phyloP scores from a whole-genome alignment of 2,113 vertebrate genomes.

The Catharus minimus region DNA sequence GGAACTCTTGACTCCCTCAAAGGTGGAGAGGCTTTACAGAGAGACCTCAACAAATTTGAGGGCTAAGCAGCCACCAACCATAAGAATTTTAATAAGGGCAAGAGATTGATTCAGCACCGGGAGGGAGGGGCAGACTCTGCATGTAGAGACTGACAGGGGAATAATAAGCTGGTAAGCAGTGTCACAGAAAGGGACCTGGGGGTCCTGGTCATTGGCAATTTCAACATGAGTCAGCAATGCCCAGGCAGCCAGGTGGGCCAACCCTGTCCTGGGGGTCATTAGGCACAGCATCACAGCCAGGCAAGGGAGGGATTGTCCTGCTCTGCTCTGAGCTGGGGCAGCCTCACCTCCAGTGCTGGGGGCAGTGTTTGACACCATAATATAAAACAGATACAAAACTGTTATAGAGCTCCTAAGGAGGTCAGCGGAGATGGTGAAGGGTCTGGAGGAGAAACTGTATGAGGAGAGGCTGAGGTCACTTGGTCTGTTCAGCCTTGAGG shows the following conservation, averaged over 20 bases:
- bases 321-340: fast-evolving
- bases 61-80: not conserved
- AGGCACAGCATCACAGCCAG: fast-evolving
- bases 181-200: not conserved
- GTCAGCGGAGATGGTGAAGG: not conserved
- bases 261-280: fast-evolving
- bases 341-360: fast-evolving
- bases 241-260: not conserved
- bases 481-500: not conserved
- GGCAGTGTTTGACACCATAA: fast-evolving
- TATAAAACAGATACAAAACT: not conserved
- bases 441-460: not conserved
- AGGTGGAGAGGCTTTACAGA: not conserved
- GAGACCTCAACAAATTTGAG: fast-evolving
- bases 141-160: not conserved
- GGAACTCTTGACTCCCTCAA: not conserved
- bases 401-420: not conserved
- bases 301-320: not conserved
- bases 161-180: not conserved
- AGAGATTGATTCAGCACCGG: not conserved
- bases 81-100: not conserved
- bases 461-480: not conserved
- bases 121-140: not conserved
- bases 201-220: fast-evolving
- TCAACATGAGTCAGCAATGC: not conserved